Evolutionary conservation across 2,113 vertebrate genomes (phyloP).

Genomic region (Beaufortia kweichowensis): DNA sequence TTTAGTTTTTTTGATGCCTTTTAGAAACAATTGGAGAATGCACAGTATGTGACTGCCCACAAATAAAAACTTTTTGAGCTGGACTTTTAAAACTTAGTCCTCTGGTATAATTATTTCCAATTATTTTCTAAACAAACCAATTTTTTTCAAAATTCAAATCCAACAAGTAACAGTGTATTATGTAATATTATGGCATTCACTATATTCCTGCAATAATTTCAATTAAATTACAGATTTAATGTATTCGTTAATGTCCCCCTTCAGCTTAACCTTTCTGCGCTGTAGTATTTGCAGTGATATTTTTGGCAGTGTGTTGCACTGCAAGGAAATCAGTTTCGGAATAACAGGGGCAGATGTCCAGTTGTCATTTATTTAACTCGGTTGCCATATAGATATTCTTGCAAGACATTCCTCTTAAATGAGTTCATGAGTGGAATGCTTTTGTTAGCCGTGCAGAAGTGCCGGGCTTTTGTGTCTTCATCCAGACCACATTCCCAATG

Average conservation of each 20-base stretch:
- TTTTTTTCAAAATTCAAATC: not conserved
- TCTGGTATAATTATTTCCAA: not conserved
- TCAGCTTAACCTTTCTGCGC: conserved; percentile 9
- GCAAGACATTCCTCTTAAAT: conserved; percentile 61
- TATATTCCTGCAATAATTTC: not conserved
- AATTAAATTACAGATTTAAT: not conserved
- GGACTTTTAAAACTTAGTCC: not conserved
- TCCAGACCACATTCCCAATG: conserved; percentile 58
- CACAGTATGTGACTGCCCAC: not conserved
- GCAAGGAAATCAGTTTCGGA: conserved; percentile 36
- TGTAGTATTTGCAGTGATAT: conserved; percentile 28
- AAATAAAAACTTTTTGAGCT: not conserved
- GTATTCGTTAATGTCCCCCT: not conserved
- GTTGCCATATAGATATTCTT: conserved; percentile 52
- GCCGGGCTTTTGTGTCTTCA: conserved; percentile 53
- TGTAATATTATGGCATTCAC: not conserved
- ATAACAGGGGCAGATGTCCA: conserved; percentile 35
- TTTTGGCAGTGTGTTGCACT: conserved; percentile 33
- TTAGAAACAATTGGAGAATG: not conserved
- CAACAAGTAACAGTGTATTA: not conserved
- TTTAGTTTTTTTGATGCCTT: no score
- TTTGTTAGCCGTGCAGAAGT: conserved; percentile 54
- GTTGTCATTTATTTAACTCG: conserved; percentile 53
- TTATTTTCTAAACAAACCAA: not conserved
- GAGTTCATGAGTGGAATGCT: conserved; percentile 61